Conservation (phyloP, 2,797 vertebrate species). For the Urophycis tenuis region DNA sequence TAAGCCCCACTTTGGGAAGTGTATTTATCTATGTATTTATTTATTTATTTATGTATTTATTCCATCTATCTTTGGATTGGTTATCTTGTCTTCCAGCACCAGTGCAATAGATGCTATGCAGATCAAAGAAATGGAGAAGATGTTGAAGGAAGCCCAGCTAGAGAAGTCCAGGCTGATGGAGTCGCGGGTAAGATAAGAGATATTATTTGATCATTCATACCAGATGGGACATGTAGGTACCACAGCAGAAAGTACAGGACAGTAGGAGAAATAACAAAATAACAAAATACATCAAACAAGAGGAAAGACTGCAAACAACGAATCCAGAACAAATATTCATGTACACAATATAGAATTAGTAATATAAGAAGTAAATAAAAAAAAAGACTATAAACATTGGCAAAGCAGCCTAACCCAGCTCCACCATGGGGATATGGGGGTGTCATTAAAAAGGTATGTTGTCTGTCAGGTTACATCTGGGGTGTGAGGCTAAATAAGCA, state of each 20-base stretch:
- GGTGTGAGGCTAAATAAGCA: not conserved
- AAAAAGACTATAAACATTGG: not conserved
- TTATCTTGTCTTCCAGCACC: conserved; percentile 59
- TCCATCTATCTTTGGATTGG: conserved; percentile 11
- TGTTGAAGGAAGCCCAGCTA: conserved; percentile 86
- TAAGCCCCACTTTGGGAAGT: too few relatives aligned
- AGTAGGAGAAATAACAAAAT: too few relatives aligned
- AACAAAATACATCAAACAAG: not conserved
- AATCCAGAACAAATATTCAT: not conserved
- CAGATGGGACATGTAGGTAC: too few relatives aligned
- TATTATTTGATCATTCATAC: not conserved
- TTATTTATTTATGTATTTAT: too few relatives aligned
- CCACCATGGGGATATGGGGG: not conserved
- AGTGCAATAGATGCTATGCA: conserved; percentile 78
- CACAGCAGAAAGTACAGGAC: too few relatives aligned
- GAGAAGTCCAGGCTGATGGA: conserved; percentile 91
- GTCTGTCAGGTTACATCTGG: not conserved
- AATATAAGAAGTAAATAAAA: too few relatives aligned
- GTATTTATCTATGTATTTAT: too few relatives aligned
- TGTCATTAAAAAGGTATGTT: too few relatives aligned
- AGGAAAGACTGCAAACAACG: not conserved
- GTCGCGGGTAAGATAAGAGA: conserved; percentile 73
- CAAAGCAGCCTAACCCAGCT: not conserved
- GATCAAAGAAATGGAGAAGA: conserved; percentile 96
- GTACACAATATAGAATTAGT: too few relatives aligned